Base-by-base conservation (phyloP, 2,113 vertebrate genomes). In the Rhinolophus sinicus region DNA sequence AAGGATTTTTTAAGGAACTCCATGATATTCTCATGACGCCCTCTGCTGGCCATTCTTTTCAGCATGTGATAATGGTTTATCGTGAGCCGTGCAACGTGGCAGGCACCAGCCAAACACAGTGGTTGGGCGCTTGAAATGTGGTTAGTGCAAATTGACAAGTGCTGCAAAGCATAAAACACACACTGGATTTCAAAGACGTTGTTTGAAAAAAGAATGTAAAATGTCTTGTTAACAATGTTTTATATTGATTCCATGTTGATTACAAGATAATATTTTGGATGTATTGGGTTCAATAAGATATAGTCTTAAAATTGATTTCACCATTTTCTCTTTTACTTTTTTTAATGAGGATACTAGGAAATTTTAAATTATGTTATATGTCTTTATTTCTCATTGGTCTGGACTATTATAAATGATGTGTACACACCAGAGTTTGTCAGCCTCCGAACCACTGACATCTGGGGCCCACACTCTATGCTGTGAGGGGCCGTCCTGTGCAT, bases 111-210 rank as follows among this genome's bases (percentile, higher is more conserved):
- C 60, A 16, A 1, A 12, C 0, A 4, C 4, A 38, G 12, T 21
- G 2, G 13, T 10, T 2, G 52, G 38, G 33, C 33, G 8, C 64
- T 26, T 30, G 54, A n/a, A 19, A 28, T 0, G 60, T 0, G 21
- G 15, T 0, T 13, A 50, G 40, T 44, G 47, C 2, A 50, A 1
- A 8, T 0, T 3, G 65, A 0, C 19, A 0, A 9, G 80, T 9
- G 44, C 56, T 0, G 14, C 62, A 0, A n/a, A 21, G 70, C 11
- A 9, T 21, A 19, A 88, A 73, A 21, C 50, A 11, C 33, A 3
- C 38, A 1, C 50, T 19, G 5, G 33, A 33, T 26, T 10, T 10
- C 13, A 7, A 62, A 72, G 30, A 22, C 47, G 35, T 15, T 8
- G 56, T 0, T 2, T 5, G 40, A 35, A 1, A 4, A 40, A 64